Conservation (phyloP, 2,113 vertebrate species). For the Boleophthalmus pectinirostris region DNA sequence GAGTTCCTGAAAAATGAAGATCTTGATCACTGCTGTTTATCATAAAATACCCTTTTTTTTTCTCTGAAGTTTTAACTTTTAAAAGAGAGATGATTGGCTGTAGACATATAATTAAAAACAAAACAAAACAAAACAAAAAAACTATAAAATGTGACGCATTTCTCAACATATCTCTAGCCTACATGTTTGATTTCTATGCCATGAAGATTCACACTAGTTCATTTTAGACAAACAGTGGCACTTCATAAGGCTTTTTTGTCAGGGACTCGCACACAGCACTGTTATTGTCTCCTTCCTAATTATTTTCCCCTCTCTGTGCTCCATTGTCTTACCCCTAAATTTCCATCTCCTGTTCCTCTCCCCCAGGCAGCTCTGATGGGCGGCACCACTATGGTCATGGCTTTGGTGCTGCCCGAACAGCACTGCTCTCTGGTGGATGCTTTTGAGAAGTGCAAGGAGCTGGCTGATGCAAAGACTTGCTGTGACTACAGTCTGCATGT, state of each 20-base stretch:
- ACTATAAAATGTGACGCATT: no score
- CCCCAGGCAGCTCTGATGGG: slow-evolving; percentile 93
- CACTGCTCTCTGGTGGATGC: slow-evolving; percentile 92
- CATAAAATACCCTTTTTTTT: no score
- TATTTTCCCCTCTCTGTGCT: background rate
- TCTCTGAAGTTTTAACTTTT: no score
- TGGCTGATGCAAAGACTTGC: slow-evolving; percentile 92
- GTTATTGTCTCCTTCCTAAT: slow-evolving; percentile 39
- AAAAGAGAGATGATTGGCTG: no score
- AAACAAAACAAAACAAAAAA: no score
- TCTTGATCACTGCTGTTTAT: no score
- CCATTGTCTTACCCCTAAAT: slow-evolving; percentile 13
- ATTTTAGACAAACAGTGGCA: background rate
- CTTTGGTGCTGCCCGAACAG: slow-evolving; percentile 89
- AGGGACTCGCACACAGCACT: background rate
- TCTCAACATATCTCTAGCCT: no score
- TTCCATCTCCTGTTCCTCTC: background rate
- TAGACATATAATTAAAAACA: no score
- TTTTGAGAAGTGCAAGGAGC: slow-evolving; percentile 86
- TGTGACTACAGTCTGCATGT: slow-evolving; percentile 95
- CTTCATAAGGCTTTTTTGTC: slow-evolving; percentile 4
- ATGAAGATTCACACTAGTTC: background rate
- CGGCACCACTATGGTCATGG: slow-evolving; percentile 94
- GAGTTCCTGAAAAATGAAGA: no score
- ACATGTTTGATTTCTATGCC: background rate